Evolutionary conservation across 92 coral and sea anemone species (phyloP).

Genomic region (Porites cylindrica): DNA sequence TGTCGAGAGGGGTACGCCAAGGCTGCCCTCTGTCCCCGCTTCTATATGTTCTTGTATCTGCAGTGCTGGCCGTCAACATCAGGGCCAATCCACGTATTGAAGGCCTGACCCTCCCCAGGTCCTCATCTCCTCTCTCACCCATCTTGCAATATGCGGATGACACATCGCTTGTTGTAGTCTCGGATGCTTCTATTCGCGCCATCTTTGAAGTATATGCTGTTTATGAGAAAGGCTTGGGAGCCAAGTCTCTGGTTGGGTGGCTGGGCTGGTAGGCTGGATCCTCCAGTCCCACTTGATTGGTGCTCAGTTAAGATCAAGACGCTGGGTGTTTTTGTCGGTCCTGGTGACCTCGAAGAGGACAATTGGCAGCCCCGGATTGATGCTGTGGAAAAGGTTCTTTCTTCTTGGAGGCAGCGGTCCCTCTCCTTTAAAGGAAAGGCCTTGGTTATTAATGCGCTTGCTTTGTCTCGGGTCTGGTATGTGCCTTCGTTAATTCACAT

Average conservation of each 20-base stretch:
- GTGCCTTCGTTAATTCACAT: too few species aligned
- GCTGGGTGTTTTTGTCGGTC: constrained; percentile 4
- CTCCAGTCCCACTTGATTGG: constrained; percentile 1
- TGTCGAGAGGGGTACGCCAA: constrained; percentile 36
- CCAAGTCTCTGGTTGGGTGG: constrained; percentile 34
- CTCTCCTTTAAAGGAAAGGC: too few species aligned
- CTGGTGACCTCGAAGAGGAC: not conserved
- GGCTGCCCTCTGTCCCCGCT: constrained; percentile 32
- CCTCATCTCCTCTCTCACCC: not conserved
- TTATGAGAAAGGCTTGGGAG: constrained; percentile 29
- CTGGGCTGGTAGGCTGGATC: not conserved
- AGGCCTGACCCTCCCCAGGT: constrained; percentile 10
- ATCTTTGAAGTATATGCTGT: not conserved
- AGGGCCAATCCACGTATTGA: constrained; percentile 3
- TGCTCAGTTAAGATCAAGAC: not conserved
- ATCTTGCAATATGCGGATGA: constrained; percentile 43
- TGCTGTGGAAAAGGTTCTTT: not conserved
- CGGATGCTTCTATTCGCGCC: not conserved
- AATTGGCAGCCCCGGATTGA: constrained; percentile 5
- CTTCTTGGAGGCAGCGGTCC: not conserved
- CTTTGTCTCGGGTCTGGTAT: too few species aligned
- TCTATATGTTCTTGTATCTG: constrained; percentile 23
- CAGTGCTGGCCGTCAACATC: constrained; percentile 17
- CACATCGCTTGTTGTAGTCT: not conserved
- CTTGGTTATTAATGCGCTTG: too few species aligned